A percentile compares a stretch with the other conserved stretches of the same genome.
phyloP scores from a whole-genome alignment of 2,113 vertebrate species.

The Suricata suricatta region DNA sequence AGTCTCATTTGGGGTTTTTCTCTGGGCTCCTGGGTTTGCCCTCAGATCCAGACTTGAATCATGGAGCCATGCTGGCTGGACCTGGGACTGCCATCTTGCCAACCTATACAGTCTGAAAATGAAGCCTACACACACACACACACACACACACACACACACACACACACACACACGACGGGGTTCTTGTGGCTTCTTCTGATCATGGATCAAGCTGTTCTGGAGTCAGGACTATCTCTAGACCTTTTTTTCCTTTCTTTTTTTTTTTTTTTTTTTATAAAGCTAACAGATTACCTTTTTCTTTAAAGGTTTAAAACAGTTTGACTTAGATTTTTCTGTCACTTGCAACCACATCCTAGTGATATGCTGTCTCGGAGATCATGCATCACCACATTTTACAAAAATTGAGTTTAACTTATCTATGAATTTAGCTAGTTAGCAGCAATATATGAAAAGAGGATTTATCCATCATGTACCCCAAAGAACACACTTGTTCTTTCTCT shows the following conservation, averaged over 20 bases:
- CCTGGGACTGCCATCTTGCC: neutral
- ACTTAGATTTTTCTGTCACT: constrained; percentile 17
- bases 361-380: neutral
- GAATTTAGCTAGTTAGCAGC: neutral
- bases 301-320: neutral
- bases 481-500: neutral
- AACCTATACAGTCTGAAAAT: neutral
- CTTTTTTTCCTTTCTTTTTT: neutral
- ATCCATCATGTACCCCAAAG: no score
- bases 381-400: neutral
- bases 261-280: neutral
- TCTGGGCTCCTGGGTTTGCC: neutral
- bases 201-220: neutral
- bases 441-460: neutral
- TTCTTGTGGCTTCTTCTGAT: neutral
- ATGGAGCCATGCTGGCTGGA: neutral
- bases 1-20: neutral
- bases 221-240: neutral
- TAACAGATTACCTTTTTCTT: neutral
- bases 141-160: neutral
- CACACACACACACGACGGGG: neutral
- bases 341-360: constrained; percentile 14
- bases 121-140: neutral
- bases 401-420: neutral
- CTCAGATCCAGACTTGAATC: neutral